Conservation (phyloP, 1,140 invertebrate genomes). For the Grapholita molesta region DNA sequence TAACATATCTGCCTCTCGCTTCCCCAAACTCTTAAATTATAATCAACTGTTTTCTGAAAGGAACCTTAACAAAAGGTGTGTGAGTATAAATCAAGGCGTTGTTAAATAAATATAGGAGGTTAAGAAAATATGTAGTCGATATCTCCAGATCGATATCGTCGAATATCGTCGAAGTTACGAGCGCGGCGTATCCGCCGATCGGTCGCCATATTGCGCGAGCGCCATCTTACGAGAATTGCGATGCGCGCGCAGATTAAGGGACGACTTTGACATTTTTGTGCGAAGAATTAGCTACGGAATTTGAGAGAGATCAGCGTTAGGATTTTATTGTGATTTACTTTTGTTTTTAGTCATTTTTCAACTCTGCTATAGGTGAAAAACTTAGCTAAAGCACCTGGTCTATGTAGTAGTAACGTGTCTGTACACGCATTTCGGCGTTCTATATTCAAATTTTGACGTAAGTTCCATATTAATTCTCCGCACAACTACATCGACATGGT, state of each 20-base stretch:
- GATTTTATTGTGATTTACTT: neutral
- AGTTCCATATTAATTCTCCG: no score
- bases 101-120: neutral
- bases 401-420: no score
- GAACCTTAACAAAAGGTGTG: neutral
- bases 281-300: constrained; percentile 41
- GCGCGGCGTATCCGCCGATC: constrained; percentile 37
- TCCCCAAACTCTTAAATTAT: neutral
- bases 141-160: constrained; percentile 33
- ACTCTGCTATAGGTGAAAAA: neutral
- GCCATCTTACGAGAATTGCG: neutral
- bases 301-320: constrained; percentile 12
- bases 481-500: no score
- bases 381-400: no score
- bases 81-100: neutral
- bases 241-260: neutral
- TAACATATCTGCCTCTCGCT: neutral
- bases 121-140: neutral
- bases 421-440: no score
- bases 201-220: constrained; percentile 24
- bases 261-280: constrained; percentile 11
- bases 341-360: neutral
- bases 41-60: neutral
- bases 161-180: constrained; percentile 40
- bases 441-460: no score